Conservation (phyloP, 2,797 vertebrate genomes). For the Okamejei kenojei region DNA sequence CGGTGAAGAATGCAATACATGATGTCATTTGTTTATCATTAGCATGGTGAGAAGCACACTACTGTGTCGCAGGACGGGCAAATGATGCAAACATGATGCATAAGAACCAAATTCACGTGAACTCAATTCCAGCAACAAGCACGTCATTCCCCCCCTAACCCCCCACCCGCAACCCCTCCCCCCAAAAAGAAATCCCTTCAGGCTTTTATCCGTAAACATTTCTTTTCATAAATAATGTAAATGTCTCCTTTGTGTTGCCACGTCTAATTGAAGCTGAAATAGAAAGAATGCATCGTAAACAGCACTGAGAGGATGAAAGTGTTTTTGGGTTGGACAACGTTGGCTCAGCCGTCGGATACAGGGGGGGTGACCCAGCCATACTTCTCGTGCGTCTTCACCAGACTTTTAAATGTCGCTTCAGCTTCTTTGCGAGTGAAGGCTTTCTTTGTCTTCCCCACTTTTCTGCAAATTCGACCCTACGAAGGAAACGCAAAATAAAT, state of each 20-base stretch:
- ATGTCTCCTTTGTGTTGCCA: conserved; percentile 66
- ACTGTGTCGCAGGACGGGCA: conserved; percentile 45
- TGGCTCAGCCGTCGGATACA: conserved; percentile 89
- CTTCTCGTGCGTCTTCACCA: conserved; percentile 99
- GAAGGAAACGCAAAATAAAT: conserved; percentile 30
- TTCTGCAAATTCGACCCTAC: conserved; percentile 96
- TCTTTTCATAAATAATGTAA: conserved; percentile 68
- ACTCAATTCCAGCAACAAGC: conserved; percentile 58
- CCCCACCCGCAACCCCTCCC: neutral
- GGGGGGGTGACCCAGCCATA: conserved; percentile 98
- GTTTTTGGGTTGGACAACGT: conserved; percentile 43
- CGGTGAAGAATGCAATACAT: conserved; percentile 54
- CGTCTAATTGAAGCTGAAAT: conserved; percentile 67
- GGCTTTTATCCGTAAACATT: conserved; percentile 55
- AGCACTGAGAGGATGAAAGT: conserved; percentile 62
- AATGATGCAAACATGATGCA: conserved; percentile 56
- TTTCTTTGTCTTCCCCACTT: conserved; percentile 98
- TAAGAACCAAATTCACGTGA: conserved; percentile 56
- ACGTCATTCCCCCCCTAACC: conserved; percentile 23
- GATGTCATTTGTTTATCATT: conserved; percentile 58
- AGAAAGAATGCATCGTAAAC: conserved; percentile 61
- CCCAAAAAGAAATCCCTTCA: neutral
- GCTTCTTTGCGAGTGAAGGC: conserved; percentile 98
- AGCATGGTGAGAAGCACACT: conserved; percentile 57
- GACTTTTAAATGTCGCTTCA: conserved; percentile 96